Base-by-base conservation (phyloP, 2,888 invertebrate species). In the Archips crataeganus region DNA sequence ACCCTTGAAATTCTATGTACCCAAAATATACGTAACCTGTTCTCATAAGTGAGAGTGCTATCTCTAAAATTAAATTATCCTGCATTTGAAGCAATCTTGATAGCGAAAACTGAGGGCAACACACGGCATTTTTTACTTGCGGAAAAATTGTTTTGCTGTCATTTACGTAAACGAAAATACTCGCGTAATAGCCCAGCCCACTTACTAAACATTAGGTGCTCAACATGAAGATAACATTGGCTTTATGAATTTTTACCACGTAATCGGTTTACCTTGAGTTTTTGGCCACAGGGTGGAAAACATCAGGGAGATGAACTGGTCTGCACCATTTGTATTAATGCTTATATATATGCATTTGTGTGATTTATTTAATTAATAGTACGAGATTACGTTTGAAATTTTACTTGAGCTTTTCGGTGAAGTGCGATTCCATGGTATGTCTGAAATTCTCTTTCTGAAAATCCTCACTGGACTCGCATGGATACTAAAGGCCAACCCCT, bases 211-310 rank as follows among this genome's bases (percentile, higher is more conserved):
- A 87, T 86, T 84, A 85, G 82, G 80, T 81, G 81, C 83, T 86
- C 82, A 80, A 82, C 82, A 81, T 79, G 79, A 85, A 85, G 86
- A 89, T 85, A 87, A 87, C 88, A 88, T 87, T 86, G 82, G 83
- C 84, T 89, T 88, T 91, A 92, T 92, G 89, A 91, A 91, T 92
- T 91, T 91, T 92, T 90, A 89, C 89, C 88, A 84, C 85, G 87
- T 91, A 91, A 91, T 92, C 88, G 88, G 89, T 91, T 91, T 89
- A 92, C 87, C 87, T 87, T 84, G 86, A 88, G 87, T 87, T 85
- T 81, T 83, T n/a, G 57, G 15, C 65, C 61, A 42, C 49, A 47
- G 70, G 39, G 64, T 49, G 15, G 6, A 23, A 51, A 74, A 73
- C 8, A 54, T 54, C 6, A 57, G 11, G 74, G 74, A 70, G 65